Conservation (phyloP, 2,888 invertebrate species). For the Peribatodes rhomboidaria region DNA sequence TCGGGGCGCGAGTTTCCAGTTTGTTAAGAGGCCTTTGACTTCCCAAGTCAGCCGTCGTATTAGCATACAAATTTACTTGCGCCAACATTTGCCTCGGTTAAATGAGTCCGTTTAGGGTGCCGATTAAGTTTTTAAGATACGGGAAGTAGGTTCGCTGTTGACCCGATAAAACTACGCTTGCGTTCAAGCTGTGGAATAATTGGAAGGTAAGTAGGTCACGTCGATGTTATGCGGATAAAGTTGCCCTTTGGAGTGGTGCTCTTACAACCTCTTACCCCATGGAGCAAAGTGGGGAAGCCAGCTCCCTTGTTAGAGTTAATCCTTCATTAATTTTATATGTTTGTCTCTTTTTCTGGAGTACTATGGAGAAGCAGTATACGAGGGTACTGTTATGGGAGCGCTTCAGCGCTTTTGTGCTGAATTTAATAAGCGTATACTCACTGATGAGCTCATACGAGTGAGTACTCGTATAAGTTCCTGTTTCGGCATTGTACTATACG, state of each 20-base stretch:
- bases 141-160: conserved; percentile 46
- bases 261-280: conserved; percentile 25
- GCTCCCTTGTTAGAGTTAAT: conserved; percentile 22
- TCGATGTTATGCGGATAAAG: conserved; percentile 33
- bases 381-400: neutral
- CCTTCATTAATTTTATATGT: conserved; percentile 22
- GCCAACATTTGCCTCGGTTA: conserved; percentile 55
- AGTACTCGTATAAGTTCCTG: neutral
- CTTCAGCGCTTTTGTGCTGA: neutral
- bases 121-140: conserved; percentile 68
- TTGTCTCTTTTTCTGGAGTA: conserved; percentile 18
- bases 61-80: conserved; percentile 78
- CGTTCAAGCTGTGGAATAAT: conserved; percentile 32
- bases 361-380: neutral
- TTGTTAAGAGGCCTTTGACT: conserved; percentile 38
- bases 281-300: conserved; percentile 19
- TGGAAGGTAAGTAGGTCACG: conserved; percentile 36
- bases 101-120: conserved; percentile 51
- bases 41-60: conserved; percentile 56
- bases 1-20: conserved; percentile 37
- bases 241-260: conserved; percentile 28
- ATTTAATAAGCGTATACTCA: neutral
- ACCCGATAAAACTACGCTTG: conserved; percentile 36
- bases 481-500: neutral
- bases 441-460: too few species aligned